A percentile compares a stretch with the other conserved stretches of the same genome.
phyloP scores from a whole-genome alignment of 2,797 vertebrate species.

The Chelon auratus region DNA sequence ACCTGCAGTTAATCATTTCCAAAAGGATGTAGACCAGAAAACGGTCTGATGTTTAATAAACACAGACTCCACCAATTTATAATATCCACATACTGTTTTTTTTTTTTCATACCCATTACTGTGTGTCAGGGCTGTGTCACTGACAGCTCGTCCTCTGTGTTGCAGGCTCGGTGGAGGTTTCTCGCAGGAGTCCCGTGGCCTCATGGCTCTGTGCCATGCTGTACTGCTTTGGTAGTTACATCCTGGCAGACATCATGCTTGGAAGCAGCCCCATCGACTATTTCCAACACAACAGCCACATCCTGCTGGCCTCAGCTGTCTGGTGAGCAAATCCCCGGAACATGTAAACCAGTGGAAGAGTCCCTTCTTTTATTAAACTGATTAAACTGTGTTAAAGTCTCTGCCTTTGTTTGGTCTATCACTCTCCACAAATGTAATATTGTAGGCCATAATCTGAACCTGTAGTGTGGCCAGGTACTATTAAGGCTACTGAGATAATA shows the following conservation, averaged over 20 bases:
- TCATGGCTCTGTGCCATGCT: constrained; percentile 99
- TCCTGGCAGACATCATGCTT: constrained; percentile 93
- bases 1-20: background rate
- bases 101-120: background rate
- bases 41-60: background rate
- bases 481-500: background rate
- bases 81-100: background rate
- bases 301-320: constrained; percentile 94
- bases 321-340: constrained; percentile 86
- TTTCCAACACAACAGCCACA: constrained; percentile 95
- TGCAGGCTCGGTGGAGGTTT: constrained; percentile 90
- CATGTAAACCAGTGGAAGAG: no score
- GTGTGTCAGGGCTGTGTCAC: background rate
- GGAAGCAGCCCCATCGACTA: constrained; percentile 91
- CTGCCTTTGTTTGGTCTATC: background rate
- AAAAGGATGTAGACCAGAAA: background rate
- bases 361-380: no score
- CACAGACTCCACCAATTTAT: background rate
- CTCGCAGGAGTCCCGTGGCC: constrained; percentile 91
- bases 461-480: background rate
- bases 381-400: no score
- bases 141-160: constrained; percentile 37
- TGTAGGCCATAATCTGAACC: background rate
- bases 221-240: constrained; percentile 97
- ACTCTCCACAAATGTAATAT: background rate